Percentiles rank a stretch among this genome's conserved stretches.
These are phyloP conservation scores for Brenthis ino DNA, from an alignment of 2,888 invertebrate genomes.

Conservation along the genomic window DNA sequence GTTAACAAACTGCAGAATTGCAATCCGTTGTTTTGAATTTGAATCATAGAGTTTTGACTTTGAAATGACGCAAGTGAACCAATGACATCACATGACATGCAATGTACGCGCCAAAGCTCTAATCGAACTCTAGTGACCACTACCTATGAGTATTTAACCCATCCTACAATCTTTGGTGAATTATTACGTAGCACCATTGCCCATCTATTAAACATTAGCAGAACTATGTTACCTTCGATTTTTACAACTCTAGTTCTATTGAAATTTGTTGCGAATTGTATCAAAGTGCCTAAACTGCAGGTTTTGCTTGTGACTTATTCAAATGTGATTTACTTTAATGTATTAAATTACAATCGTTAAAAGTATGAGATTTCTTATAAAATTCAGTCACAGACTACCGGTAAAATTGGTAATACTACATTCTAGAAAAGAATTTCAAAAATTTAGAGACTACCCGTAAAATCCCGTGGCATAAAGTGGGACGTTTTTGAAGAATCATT, in stretches of 20 bases:
- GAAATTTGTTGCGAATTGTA: slow-evolving; percentile 59
- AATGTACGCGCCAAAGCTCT: slow-evolving; percentile 62
- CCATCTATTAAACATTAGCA: slow-evolving; percentile 64
- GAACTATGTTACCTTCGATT: slow-evolving; percentile 65
- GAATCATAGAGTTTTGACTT: slow-evolving; percentile 6
- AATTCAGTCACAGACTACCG: slow-evolving; percentile 81
- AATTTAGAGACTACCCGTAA: slow-evolving; percentile 62
- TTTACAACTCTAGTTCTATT: slow-evolving; percentile 66
- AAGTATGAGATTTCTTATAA: slow-evolving; percentile 73
- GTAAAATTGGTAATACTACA: slow-evolving; percentile 72
- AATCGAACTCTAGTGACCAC: slow-evolving; percentile 62
- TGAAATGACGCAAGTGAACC: slow-evolving; percentile 51
- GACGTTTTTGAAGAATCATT: slow-evolving; percentile 54
- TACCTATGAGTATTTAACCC: slow-evolving; percentile 33
- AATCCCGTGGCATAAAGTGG: slow-evolving; percentile 52
- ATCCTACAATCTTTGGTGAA: slow-evolving; percentile 37
- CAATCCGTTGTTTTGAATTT: slow-evolving; percentile 7
- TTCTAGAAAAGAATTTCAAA: slow-evolving; percentile 76
- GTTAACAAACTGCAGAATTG: slow-evolving; percentile 11
- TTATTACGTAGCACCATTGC: slow-evolving; percentile 74
- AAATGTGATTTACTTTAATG: slow-evolving; percentile 62
- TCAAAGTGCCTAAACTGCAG: slow-evolving; percentile 57
- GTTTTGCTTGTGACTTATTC: slow-evolving; percentile 49
- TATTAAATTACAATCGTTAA: slow-evolving; percentile 69
- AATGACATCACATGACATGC: slow-evolving; percentile 50